These are phyloP conservation scores for Caenorhabditis sp. DNA, from an alignment of 2,888 invertebrate species.

Conservation along the genomic window DNA sequence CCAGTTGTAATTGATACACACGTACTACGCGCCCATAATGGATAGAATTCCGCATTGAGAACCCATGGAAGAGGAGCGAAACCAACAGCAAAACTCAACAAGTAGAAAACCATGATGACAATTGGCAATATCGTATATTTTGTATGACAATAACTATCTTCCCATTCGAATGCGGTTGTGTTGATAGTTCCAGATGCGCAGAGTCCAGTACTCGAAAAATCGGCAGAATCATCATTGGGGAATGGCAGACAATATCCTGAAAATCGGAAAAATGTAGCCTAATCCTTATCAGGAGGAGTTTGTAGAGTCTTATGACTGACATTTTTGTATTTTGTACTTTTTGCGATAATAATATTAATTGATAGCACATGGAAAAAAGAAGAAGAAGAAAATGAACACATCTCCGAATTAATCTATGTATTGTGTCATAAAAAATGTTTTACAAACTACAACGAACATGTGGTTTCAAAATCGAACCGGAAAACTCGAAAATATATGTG, in stretches of 20 bases:
- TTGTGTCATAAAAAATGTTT: no score
- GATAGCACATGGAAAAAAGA: not conserved
- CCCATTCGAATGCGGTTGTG: constrained; percentile 39
- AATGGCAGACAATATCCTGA: constrained; percentile 55
- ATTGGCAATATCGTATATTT: constrained; percentile 71
- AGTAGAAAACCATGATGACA: constrained; percentile 65
- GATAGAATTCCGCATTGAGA: constrained; percentile 76
- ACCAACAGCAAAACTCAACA: constrained; percentile 62
- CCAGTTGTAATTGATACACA: constrained; percentile 67
- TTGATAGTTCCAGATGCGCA: constrained; percentile 30
- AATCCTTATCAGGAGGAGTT: no score
- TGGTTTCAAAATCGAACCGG: no score
- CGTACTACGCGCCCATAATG: constrained; percentile 75
- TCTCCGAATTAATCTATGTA: not conserved
- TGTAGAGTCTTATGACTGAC: not conserved
- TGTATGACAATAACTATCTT: constrained; percentile 65
- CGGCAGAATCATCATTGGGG: constrained; percentile 20
- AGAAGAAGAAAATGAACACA: not conserved
- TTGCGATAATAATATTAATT: not conserved
- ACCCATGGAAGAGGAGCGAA: constrained; percentile 76
- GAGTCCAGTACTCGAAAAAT: constrained; percentile 45
- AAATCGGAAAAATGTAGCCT: no score
- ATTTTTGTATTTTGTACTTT: not conserved
- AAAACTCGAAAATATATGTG: no score
- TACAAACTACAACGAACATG: no score